Percentiles rank a stretch among this genome's conserved stretches.
Conservation (phyloP, 2,797 vertebrate species). For the Sebastes alutus region DNA sequence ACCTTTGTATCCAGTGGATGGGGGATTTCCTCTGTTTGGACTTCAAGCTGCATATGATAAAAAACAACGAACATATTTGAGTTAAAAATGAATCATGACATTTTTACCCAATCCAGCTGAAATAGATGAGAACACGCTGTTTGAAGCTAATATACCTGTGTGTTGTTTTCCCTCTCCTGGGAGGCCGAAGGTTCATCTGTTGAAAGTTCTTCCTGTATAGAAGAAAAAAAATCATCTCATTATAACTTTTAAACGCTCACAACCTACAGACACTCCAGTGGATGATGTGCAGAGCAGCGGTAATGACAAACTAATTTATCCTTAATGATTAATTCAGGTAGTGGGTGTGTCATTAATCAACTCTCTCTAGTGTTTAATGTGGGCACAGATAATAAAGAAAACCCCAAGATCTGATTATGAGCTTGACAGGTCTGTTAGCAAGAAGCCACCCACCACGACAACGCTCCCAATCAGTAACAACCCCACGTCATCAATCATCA, state of each 20-base stretch:
- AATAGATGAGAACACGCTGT: slow-evolving; percentile 19
- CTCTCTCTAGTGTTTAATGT: slow-evolving; percentile 30
- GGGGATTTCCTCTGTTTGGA: slow-evolving; percentile 33
- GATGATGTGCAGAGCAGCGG: slow-evolving; percentile 12
- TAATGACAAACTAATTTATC: slow-evolving; percentile 46
- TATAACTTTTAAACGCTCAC: slow-evolving; percentile 17
- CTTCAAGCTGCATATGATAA: slow-evolving; percentile 30
- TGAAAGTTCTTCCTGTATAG: slow-evolving; percentile 62
- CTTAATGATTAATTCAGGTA: slow-evolving; percentile 54
- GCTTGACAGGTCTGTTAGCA: slow-evolving; percentile 58
- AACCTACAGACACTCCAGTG: background rate
- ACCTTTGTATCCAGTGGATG: slow-evolving; percentile 20
- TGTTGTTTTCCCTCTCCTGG: slow-evolving; percentile 26
- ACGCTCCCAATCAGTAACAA: slow-evolving; percentile 21
- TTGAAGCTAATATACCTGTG: slow-evolving; percentile 47
- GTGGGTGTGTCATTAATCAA: slow-evolving; percentile 75
- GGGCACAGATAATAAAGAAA: slow-evolving; percentile 32
- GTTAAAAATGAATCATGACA: slow-evolving; percentile 27
- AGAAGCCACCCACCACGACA: slow-evolving; percentile 5
- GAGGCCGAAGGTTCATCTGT: slow-evolving; percentile 30
- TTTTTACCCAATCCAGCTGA: slow-evolving; percentile 3
- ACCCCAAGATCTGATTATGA: slow-evolving; percentile 19
- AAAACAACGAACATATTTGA: background rate
- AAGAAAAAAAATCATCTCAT: background rate
- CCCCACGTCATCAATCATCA: slow-evolving; percentile 27